Evolutionary conservation across 2,888 invertebrate genomes (phyloP).

Genomic region (Synergus laeviventris): DNA sequence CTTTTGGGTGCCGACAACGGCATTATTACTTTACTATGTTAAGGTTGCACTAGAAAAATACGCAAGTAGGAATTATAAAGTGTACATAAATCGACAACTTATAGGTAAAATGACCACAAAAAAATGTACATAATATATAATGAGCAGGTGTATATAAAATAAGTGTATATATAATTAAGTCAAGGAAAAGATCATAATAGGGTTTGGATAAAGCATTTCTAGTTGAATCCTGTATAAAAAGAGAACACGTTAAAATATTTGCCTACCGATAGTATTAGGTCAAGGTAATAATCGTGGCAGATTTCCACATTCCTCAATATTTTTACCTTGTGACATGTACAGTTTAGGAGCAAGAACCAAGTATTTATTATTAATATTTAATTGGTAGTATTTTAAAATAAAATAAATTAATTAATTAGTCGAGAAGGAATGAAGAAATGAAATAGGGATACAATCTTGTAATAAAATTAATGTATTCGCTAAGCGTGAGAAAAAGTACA

Average conservation of each 20-base stretch:
- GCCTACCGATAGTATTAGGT: background rate
- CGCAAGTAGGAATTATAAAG: background rate
- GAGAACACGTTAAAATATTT: background rate
- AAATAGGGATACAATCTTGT: background rate
- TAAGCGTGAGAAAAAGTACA: slow-evolving; percentile 22
- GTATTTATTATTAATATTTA: slow-evolving; percentile 19
- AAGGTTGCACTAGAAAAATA: slow-evolving; percentile 56
- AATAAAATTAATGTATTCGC: slow-evolving; percentile 21
- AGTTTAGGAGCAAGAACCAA: slow-evolving; percentile 12
- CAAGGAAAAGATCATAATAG: background rate
- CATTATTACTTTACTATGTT: slow-evolving; percentile 88
- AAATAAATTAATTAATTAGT: slow-evolving; percentile 18
- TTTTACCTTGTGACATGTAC: slow-evolving; percentile 24
- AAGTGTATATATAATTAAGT: background rate
- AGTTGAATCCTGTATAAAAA: background rate
- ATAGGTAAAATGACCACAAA: background rate
- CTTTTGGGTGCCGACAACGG: slow-evolving; percentile 96
- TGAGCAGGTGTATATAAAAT: background rate
- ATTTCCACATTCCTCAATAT: slow-evolving; percentile 37
- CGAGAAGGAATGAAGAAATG: background rate
- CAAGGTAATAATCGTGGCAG: background rate
- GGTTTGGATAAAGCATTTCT: background rate
- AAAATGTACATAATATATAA: background rate
- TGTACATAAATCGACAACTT: background rate
- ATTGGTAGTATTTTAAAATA: slow-evolving; percentile 30